Evolutionary conservation across 2,113 vertebrate genomes (phyloP), one percentile per base, ranked within the genome.

Genomic region (Bostrychus sinensis): DNA sequence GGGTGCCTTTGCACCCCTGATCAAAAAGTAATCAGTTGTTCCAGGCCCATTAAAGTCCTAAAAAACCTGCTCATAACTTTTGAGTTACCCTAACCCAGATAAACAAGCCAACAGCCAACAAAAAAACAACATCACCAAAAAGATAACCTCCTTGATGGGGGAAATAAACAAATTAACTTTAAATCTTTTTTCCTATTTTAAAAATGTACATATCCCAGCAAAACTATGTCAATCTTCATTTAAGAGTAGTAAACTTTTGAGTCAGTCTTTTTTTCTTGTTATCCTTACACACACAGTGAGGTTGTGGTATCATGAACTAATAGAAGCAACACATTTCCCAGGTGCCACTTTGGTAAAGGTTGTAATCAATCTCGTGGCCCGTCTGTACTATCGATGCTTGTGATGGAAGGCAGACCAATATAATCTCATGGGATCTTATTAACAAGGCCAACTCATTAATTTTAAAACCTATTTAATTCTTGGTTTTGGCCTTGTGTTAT

Each of bases 301-400:
- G 70, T 55, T 41, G 53, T 73, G 30, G 74, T 77, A 57, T 77
- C 60, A 57, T 87, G 59, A 65, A 62, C 53, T 76, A 50, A 46
- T 66, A 41, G 61, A 68, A 53, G 63, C 67, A 72, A 46, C 38
- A 4, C 30, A 54, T 70, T 56, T 81, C 72, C 70, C 56, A 83
- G 78, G 78, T 88, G 81, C 66, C 80, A 83, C 81, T 70, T 72
- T 66, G 63, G 66, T 78, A 80, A 83, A 87, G 86, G 81, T 85
- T 86, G 72, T 84, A 77, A 89, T 89, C 80, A 80, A 67, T 90
- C 86, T 86, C 38, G 46, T 34, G 70, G 58, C 17, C 61, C 75
- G 77, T 83, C 70, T 66, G 46, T 59, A 46, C 25, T 69, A 82
- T 86, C 51, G 60, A 86, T 73, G 81, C 56, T 77, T 12, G 46